These are phyloP conservation scores for Phyto melanocephala DNA, from an alignment of 2,888 invertebrate species.

Conservation along the genomic window DNA sequence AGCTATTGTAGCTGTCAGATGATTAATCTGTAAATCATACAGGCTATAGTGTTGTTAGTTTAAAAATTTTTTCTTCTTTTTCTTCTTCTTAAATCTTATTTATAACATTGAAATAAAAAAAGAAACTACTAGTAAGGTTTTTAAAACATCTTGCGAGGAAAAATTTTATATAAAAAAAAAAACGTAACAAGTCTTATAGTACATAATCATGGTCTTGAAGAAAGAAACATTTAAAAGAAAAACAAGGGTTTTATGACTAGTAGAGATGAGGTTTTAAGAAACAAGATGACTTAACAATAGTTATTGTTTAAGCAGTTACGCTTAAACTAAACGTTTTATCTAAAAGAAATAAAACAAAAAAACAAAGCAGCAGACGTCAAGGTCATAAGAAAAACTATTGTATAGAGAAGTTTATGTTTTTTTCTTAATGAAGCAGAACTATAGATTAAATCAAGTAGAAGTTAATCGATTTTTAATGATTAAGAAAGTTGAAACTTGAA, in stretches of 20 bases:
- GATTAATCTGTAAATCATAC: conserved; percentile 65
- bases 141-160: conserved; percentile 13
- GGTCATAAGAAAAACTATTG: conserved; percentile 9
- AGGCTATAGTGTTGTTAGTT: conserved; percentile 36
- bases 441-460: too few relatives aligned
- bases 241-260: conserved; percentile 3
- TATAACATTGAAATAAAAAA: conserved; percentile 20
- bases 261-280: neutral
- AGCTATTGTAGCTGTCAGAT: conserved; percentile 64
- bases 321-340: neutral
- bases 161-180: conserved; percentile 8
- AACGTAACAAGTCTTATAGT: neutral
- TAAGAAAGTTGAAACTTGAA: too few relatives aligned
- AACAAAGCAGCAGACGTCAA: conserved; percentile 1
- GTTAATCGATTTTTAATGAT: neutral
- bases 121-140: neutral
- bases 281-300: conserved; percentile 48
- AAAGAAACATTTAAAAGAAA: neutral
- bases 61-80: neutral
- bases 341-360: neutral
- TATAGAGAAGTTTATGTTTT: neutral
- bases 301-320: conserved; percentile 36
- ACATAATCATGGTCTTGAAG: neutral
- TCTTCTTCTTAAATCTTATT: neutral
- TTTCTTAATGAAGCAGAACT: neutral